Evolutionary conservation across 2,888 invertebrate species (phyloP), one percentile per base, ranked within the genome.

Genomic region (Ochropleura plecta): DNA sequence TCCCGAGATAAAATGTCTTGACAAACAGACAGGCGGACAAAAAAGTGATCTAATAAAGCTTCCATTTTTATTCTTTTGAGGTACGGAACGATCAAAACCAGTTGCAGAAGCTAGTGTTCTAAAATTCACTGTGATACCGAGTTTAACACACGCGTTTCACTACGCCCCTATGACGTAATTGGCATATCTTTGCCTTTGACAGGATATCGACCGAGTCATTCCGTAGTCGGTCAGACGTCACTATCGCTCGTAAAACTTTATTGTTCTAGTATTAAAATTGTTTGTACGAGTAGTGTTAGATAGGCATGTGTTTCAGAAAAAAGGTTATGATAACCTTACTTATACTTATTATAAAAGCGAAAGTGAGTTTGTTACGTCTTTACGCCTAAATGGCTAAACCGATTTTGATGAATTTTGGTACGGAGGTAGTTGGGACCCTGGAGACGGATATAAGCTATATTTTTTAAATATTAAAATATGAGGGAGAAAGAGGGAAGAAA

Each of bases 181-280:
- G 69, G 49, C 48, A 69, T 81, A 72, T 69, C 82, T 73, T 78
- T 30, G 30, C 63, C 51, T 46, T 55, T 55, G 68, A 18, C 44
- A 18, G 40, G 59, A 60, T 81, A 85, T 86, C 67, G 85, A 85
- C 76, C 85, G 20, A 49, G 64, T 72, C 55, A 72, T 46, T 30
- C 10, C 40, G 70, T 30, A 74, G 70, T 63, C 79, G 53, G 63
- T 57, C 79, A 75, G 82, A 80, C 86, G 78, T 84, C 80, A 78
- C 63, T 68, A 68, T 70, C 30, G 40, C 44, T 70, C 69, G 59
- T 86, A 84, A 86, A 86, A 82, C 16, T 82, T 86, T 78, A 86
- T 76, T 69, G 81, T 81, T 72, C 72, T 53, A 72, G 63, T 65
- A 68, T 75, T 70, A 73, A 73, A 76, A 76, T 73, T 74, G 67